A percentile compares a stretch with the other conserved stretches of the same genome.
Conservation (phyloP, 1,140 invertebrate species). For the Manduca sexta region DNA sequence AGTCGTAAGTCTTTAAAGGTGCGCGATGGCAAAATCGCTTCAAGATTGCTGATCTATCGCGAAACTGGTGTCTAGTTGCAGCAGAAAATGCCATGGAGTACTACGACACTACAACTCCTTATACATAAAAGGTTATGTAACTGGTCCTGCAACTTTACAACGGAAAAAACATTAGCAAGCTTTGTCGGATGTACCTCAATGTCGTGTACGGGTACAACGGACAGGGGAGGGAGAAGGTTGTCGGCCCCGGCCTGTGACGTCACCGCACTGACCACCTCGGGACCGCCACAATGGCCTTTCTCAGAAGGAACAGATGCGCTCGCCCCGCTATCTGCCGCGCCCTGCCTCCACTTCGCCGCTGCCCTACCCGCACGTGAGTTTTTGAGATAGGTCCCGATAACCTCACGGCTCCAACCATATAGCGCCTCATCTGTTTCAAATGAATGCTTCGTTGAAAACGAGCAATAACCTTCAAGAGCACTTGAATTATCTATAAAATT, state of each 20-base stretch:
- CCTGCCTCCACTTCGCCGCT: slow-evolving; percentile 28
- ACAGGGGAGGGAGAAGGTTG: slow-evolving; percentile 44
- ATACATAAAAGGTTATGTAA: neutral
- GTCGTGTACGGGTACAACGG: slow-evolving; percentile 15
- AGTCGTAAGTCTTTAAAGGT: too few relatives aligned
- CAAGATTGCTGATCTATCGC: too few relatives aligned
- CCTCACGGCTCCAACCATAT: neutral
- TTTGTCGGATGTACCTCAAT: slow-evolving; percentile 25
- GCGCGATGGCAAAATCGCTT: too few relatives aligned
- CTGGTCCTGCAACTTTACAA: neutral
- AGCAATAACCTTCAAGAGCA: too few relatives aligned
- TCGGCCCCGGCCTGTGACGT: slow-evolving; percentile 66
- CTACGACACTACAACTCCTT: neutral
- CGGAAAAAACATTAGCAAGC: slow-evolving; percentile 4
- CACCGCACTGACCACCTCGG: slow-evolving; percentile 63
- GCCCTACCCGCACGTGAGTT: slow-evolving; percentile 21
- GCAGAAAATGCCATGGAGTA: too few relatives aligned
- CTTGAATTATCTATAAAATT: slow-evolving; percentile 12
- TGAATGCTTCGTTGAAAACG: too few relatives aligned
- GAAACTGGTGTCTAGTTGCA: too few relatives aligned
- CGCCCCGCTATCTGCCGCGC: slow-evolving; percentile 47
- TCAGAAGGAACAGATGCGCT: slow-evolving; percentile 65
- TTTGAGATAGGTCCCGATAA: slow-evolving; percentile 1
- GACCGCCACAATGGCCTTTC: slow-evolving; percentile 64
- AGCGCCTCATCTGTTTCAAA: neutral